Base-by-base conservation (phyloP, 2,113 vertebrate species). In the Origma solitaria region DNA sequence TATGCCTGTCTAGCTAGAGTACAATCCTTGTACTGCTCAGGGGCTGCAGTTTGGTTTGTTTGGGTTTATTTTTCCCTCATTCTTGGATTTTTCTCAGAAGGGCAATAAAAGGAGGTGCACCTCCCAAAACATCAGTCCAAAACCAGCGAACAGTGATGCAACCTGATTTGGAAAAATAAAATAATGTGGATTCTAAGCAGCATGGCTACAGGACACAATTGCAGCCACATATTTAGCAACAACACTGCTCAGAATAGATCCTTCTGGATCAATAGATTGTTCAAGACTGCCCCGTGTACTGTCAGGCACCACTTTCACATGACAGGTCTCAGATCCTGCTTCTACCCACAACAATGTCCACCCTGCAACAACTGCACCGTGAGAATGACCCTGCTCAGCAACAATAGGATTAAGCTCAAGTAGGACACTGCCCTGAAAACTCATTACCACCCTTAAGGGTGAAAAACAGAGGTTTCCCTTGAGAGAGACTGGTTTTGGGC, bases 341-440 rank as follows among this genome's bases (percentile, higher is more conserved):
- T 45, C 45, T 27, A n/a, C 42, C 12, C 58, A 21, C 54, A 25
- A 15, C 35, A 66, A 13, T 11, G 11, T 6, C 50, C 49, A 37
- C 6, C 11, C 22, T 77, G 45, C 54, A 71, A 15, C 10, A 60
- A 35, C 21, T 27, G 56, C 49, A 51, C 20, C 16, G 9, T 1
- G 6, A 66, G 30, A 71, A 31, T 1, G 8, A 54, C 20, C 24
- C 38, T 14, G 1, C 25, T 31, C 49, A 54, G 75, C 27, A 87
- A 16, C 45, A 77, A 33, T 16, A 64, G 57, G n/a, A 44, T 82
- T 0, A 0, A 82, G 38, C 30, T 56, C 0, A 0, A 64, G 27
- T 18, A 86, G 21, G 9, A 66, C 35, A 25, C 53, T 79, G 40
- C 38, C 72, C 70, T 71, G 56, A 68, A 91, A 78, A 40, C 33